phyloP scores from a whole-genome alignment of 2,113 vertebrate species.

The Myotis davidii region DNA sequence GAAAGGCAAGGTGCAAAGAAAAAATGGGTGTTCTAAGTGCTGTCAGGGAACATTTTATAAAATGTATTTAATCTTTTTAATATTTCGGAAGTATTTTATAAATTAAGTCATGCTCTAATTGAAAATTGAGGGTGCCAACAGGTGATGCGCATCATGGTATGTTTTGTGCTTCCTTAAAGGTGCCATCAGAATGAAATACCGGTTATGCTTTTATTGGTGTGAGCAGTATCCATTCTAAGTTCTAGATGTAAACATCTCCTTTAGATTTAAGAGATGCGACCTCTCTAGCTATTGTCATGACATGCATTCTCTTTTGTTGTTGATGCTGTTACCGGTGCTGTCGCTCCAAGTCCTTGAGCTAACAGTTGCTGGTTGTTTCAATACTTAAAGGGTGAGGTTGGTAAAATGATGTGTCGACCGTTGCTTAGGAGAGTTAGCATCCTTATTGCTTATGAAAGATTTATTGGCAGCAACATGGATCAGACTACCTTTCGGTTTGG shows the following conservation, averaged over 20 bases:
- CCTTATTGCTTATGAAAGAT: conserved; percentile 69
- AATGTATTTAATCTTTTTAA: accelerated
- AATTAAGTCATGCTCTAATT: background rate
- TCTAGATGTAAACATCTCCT: background rate
- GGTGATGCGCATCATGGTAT: background rate
- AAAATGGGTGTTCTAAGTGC: background rate
- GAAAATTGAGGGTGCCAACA: conserved; percentile 49
- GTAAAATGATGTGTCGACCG: conserved; percentile 54
- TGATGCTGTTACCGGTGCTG: conserved; percentile 46
- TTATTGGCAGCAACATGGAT: conserved; percentile 53
- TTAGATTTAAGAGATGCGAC: background rate
- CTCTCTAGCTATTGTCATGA: background rate
- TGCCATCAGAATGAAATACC: background rate
- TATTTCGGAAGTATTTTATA: conserved; percentile 2
- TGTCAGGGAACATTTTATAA: conserved; percentile 30
- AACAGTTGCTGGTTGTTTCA: conserved; percentile 49
- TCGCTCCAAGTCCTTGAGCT: conserved; percentile 34
- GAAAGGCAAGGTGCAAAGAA: background rate
- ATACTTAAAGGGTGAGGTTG: background rate
- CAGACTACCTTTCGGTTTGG: conserved; percentile 70
- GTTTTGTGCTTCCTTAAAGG: conserved; percentile 49
- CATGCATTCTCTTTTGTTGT: conserved; percentile 44
- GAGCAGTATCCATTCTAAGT: background rate
- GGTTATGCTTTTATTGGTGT: background rate
- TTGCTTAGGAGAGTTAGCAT: background rate